Base-by-base conservation (phyloP, 1,140 invertebrate genomes). In the Frieseomelitta varia region DNA sequence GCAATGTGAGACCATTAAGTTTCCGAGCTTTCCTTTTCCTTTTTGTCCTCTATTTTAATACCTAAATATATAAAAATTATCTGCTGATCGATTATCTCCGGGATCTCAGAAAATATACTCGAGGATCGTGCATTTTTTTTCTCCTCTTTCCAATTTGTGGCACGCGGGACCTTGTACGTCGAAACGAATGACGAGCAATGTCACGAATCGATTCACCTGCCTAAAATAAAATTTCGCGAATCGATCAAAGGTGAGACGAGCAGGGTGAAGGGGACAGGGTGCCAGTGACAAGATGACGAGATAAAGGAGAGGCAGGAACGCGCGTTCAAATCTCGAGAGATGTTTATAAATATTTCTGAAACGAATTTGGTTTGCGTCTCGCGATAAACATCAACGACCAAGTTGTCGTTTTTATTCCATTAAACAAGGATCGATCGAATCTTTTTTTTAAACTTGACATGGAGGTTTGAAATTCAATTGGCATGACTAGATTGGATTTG, bases 391-490 rank as follows among this genome's bases (percentile, higher is more conserved):
- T 27, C 53, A 55, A 4, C 47, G 55, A 79, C 58, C 34, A 58
- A 79, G 10, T 4, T 14, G 24, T 56, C 53, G 78, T 71, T 71
- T 71, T 79, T 58, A 71, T 14, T 15, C 24, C 10, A 34, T 69
- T 47, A n/a, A 79, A 47, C 39, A n/a, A 21, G 47, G 24, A 55
- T 34, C 27, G 47, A 78, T 78, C 76, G 39, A 21, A 78, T 68
- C 61, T 8, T 67, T 30, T 63, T 4, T 24, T 10, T 39, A 6
- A 14, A 30, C 24, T 63, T 12, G 39, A 8, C 39, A 47, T 8
- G 39, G 39, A 30, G 15, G 19, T 30, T 78, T 14, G 63, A 55
- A 78, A 78, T n/a, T 78, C 63, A 68, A 78, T 53, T 68, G 63
- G 39, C 17, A 53, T 53, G 39, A 56, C 8, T 55, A 10, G 21